A percentile compares a stretch with the other conserved stretches of the same genome.
phyloP scores from a whole-genome alignment of 1,140 invertebrate species.

The Drosophila elegans region DNA sequence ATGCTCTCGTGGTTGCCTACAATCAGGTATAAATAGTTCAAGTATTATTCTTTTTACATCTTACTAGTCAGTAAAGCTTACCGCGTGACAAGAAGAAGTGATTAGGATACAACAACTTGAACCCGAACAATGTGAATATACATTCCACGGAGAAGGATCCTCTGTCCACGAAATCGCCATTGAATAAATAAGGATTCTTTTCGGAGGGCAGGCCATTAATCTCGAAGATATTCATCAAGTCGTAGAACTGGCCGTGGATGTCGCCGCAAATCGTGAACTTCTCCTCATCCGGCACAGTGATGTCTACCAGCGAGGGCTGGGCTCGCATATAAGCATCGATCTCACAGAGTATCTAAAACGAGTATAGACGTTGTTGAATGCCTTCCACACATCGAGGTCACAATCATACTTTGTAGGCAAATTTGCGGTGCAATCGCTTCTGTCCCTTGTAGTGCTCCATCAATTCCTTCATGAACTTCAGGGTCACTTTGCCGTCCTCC shows the following conservation, averaged over 20 bases:
- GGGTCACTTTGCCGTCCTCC: slow-evolving; percentile 94
- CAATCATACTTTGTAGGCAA: slow-evolving; percentile 95
- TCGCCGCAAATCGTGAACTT: slow-evolving; percentile 99
- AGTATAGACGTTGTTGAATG: background rate
- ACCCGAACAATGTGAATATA: slow-evolving; percentile 98
- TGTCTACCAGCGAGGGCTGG: slow-evolving; percentile 95
- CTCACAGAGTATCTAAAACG: slow-evolving; percentile 94
- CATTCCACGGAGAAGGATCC: slow-evolving; percentile 99
- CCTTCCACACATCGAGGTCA: no score
- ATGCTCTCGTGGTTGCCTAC: slow-evolving; percentile 98
- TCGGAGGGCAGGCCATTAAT: slow-evolving; percentile 98
- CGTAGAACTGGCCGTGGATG: slow-evolving; percentile 99
- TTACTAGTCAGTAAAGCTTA: slow-evolving; percentile 75
- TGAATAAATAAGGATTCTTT: slow-evolving; percentile 94
- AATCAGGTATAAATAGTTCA: slow-evolving; percentile 2
- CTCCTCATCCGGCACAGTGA: slow-evolving; percentile 92
- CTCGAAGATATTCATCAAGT: slow-evolving; percentile 99
- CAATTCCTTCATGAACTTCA: slow-evolving; percentile 93
- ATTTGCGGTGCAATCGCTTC: slow-evolving; percentile 97
- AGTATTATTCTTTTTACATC: no score
- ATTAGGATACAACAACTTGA: slow-evolving; percentile 98
- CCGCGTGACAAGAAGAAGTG: slow-evolving; percentile 99
- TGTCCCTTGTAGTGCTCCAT: slow-evolving; percentile 96
- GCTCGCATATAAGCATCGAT: slow-evolving; percentile 93
- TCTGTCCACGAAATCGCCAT: slow-evolving; percentile 97